Conservation (phyloP, 1,140 invertebrate genomes). For the Cryptotermes secundus region DNA sequence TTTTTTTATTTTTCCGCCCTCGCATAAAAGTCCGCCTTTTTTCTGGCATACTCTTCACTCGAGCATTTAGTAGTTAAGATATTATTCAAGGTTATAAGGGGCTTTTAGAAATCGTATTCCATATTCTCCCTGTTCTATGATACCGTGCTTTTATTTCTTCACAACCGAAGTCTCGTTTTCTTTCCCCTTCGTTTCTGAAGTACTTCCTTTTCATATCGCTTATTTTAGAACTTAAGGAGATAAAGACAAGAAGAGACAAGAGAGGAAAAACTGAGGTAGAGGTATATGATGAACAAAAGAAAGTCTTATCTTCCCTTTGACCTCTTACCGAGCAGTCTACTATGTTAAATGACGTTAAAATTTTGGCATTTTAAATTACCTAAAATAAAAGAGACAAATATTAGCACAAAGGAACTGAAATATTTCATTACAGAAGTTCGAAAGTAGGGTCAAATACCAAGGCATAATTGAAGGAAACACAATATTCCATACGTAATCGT, state of each 20-base stretch:
- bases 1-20: background rate
- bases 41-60: background rate
- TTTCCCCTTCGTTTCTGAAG: background rate
- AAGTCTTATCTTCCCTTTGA: background rate
- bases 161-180: background rate
- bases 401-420: no score
- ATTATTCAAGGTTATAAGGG: background rate
- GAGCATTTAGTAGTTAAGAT: background rate
- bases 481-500: no score
- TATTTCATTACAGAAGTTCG: no score
- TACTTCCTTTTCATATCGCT: constrained; percentile 1
- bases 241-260: background rate
- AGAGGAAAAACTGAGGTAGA: background rate
- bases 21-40: background rate
- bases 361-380: no score
- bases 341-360: no score
- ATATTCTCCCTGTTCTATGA: background rate
- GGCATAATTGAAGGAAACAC: no score
- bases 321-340: background rate
- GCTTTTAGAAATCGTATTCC: background rate
- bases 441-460: no score
- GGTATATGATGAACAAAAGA: background rate
- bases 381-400: no score
- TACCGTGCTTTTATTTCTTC: background rate
- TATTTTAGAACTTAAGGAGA: constrained; percentile 8